Conservation (phyloP, 2,797 vertebrate species). For the Antrozous pallidus region DNA sequence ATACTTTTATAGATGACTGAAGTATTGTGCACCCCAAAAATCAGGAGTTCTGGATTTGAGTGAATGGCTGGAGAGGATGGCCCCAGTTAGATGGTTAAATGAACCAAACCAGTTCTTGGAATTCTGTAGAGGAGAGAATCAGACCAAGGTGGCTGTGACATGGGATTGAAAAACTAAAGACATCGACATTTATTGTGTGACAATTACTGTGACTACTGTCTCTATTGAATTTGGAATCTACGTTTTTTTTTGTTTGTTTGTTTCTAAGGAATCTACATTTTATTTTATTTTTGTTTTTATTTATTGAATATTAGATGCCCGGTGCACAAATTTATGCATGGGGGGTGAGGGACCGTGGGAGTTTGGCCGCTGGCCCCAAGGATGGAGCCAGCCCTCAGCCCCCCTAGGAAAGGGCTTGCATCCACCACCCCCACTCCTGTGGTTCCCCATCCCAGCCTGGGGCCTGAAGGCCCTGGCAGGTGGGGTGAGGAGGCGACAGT, state of each 20-base stretch:
- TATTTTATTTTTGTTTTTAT: not conserved
- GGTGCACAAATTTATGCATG: no score
- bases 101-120: constrained; percentile 18
- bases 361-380: no score
- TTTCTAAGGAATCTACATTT: no score
- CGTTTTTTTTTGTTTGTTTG: not conserved
- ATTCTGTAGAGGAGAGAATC: not conserved
- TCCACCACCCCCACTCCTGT: no score
- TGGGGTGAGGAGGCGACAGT: no score
- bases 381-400: no score
- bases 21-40: constrained; percentile 33
- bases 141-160: not conserved
- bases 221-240: constrained; percentile 15
- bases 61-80: not conserved
- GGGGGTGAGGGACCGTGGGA: no score
- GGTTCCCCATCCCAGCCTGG: no score
- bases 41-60: constrained; percentile 42
- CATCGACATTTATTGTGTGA: not conserved
- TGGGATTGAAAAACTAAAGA: not conserved
- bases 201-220: not conserved
- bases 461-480: no score
- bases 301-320: no score
- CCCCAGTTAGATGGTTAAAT: not conserved
- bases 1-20: constrained; percentile 47
- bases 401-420: no score